Conservation (phyloP, 1,140 invertebrate genomes). For the Eupristina koningsbergeri region DNA sequence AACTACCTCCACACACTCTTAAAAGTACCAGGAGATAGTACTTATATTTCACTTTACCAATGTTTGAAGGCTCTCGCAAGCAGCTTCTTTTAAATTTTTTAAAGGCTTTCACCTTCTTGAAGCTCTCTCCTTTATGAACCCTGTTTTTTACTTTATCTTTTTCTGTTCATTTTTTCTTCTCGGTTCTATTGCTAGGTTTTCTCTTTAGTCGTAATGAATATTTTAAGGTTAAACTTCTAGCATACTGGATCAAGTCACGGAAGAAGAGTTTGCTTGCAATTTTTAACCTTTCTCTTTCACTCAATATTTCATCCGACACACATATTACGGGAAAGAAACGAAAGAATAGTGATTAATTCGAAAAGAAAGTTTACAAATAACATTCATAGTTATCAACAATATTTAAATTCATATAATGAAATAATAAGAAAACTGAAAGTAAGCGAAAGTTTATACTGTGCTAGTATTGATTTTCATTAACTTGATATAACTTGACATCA, state of each 20-base stretch:
- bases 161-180: neutral
- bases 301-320: neutral
- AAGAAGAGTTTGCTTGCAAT: neutral
- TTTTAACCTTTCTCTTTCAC: neutral
- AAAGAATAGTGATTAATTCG: neutral
- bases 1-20: no score
- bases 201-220: neutral
- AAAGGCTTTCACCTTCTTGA: neutral
- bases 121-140: neutral
- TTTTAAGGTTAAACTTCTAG: neutral
- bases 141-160: neutral
- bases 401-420: constrained; percentile 8
- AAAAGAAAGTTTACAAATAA: neutral
- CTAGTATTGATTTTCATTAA: constrained; percentile 26
- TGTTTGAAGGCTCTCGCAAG: neutral
- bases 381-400: neutral
- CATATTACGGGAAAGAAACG: neutral
- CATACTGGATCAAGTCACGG: neutral
- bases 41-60: neutral
- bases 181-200: neutral
- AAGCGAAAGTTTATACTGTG: neutral
- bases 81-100: neutral
- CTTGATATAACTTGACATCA: neutral
- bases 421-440: constrained; percentile 18
- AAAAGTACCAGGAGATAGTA: neutral